Evolutionary conservation across 2,797 vertebrate species (phyloP), one percentile per base, ranked within the genome.

Genomic region (Xiphorhynchus erythropygius): DNA sequence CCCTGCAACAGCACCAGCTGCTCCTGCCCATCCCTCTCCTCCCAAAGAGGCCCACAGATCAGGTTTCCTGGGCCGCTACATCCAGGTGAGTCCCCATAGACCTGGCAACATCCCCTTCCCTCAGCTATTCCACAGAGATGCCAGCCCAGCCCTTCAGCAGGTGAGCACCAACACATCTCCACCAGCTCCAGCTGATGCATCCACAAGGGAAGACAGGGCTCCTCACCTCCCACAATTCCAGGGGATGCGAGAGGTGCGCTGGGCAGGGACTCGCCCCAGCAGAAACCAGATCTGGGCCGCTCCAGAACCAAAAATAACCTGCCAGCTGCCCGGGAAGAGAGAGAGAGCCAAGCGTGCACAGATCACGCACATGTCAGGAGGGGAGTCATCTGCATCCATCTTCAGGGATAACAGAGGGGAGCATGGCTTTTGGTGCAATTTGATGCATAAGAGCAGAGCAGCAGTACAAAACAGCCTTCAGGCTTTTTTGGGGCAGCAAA

Each of bases 271-370:
- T 93, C 5, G 6, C 59, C 89, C 85, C 44, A 2, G 57, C 68
- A 91, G 94, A 94, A 96, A 96, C 80, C 57, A 84, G 94, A 96
- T 94, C 95, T 84, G 83, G 85, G 96, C 94, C 3, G 0, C 63
- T 88, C 52, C 87, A 85, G 87, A 88, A 92, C 91, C 95, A 95
- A 95, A 96, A 96, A 96, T 96, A 96, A 91, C 94, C 85, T 33
- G 30, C 65, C 94, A 93, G 92, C 95, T 96, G 96, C 95, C 95
- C 3, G 2, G 87, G 80, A 96, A 88, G 67, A 88, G 87, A 84
- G 52, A 53, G 27, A 84, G 78, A 93, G 93, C 89, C 92, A 94
- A 95, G 87, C 1, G 9, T 18, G 21, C 52, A 69, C 18, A 56
- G 91, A 93, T 75, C 94, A 90, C 0, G 3, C 76, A 78, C 79